Evolutionary conservation across 2,888 invertebrate genomes (phyloP).

Genomic region (Zonitis immaculata): DNA sequence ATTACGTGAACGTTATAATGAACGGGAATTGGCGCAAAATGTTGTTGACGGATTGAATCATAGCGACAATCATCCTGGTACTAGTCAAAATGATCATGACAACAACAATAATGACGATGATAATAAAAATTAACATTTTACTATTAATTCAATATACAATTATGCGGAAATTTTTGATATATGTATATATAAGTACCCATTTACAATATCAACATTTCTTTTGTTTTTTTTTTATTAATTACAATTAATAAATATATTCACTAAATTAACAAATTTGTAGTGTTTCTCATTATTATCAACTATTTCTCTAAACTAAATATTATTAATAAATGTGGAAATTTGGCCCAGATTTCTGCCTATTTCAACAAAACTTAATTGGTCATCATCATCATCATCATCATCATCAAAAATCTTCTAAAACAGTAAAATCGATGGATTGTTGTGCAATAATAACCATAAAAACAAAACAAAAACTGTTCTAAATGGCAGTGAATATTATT

Average conservation of each 20-base stretch:
- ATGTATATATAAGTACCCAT: conserved; percentile 6
- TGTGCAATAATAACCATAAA: conserved; percentile 15
- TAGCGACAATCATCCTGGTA: neutral
- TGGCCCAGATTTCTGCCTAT: neutral
- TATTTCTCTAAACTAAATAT: too few species aligned
- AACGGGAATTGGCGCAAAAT: conserved; percentile 40
- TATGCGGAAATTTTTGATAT: conserved; percentile 11
- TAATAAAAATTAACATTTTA: conserved; percentile 28
- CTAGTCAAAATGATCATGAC: neutral
- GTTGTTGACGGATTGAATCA: conserved; percentile 26
- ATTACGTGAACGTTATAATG: conserved; percentile 42
- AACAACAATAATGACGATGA: neutral
- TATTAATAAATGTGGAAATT: neutral
- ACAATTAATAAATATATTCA: conserved; percentile 4
- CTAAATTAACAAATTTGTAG: conserved; percentile 4
- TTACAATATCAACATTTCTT: conserved; percentile 17
- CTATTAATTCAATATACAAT: conserved; percentile 30
- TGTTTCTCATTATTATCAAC: too few species aligned
- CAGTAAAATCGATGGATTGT: conserved; percentile 1
- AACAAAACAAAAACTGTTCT: conserved; percentile 20
- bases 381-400: too few species aligned
- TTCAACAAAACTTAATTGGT: conserved; percentile 9
- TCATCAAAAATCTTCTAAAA: neutral
- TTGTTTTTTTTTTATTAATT: too few species aligned
- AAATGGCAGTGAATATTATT: conserved; percentile 39